Percentiles rank a stretch among this genome's conserved stretches.
Evolutionary conservation across 2,888 invertebrate species (phyloP).

Genomic region (Incurvaria masculella): DNA sequence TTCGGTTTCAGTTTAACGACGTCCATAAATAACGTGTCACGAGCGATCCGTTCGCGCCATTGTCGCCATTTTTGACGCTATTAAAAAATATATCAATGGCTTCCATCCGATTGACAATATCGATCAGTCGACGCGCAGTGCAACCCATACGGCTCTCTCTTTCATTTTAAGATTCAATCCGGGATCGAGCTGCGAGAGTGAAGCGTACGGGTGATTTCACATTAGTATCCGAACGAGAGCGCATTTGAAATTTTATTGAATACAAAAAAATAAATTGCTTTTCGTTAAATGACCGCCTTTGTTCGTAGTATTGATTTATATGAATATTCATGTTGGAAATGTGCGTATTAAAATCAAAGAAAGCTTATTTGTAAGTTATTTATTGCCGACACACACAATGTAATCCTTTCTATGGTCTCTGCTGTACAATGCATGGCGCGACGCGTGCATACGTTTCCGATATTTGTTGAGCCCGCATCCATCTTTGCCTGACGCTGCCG

Average conservation of each 20-base stretch:
- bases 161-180: constrained; percentile 22
- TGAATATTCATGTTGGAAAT: constrained; percentile 52
- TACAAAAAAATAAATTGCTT: constrained; percentile 52
- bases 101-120: constrained; percentile 35
- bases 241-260: constrained; percentile 54
- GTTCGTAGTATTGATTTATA: constrained; percentile 51
- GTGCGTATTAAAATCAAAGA: constrained; percentile 14
- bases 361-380: background rate
- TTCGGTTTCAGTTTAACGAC: constrained; percentile 48
- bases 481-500: too few relatives aligned
- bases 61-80: constrained; percentile 51
- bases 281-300: constrained; percentile 42
- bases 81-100: constrained; percentile 52
- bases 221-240: constrained; percentile 23
- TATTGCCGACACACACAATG: background rate
- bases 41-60: constrained; percentile 37
- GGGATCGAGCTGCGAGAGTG: constrained; percentile 24
- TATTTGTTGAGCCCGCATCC: too few relatives aligned
- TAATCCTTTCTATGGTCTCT: background rate
- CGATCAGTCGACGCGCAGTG: constrained; percentile 30
- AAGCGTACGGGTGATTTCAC: constrained; percentile 21
- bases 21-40: constrained; percentile 41
- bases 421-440: background rate
- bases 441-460: background rate
- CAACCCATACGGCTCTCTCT: constrained; percentile 25